Percentiles rank a stretch among this genome's conserved stretches.
phyloP scores from a whole-genome alignment of 1,140 invertebrate genomes.

The Meteorus sp. region DNA sequence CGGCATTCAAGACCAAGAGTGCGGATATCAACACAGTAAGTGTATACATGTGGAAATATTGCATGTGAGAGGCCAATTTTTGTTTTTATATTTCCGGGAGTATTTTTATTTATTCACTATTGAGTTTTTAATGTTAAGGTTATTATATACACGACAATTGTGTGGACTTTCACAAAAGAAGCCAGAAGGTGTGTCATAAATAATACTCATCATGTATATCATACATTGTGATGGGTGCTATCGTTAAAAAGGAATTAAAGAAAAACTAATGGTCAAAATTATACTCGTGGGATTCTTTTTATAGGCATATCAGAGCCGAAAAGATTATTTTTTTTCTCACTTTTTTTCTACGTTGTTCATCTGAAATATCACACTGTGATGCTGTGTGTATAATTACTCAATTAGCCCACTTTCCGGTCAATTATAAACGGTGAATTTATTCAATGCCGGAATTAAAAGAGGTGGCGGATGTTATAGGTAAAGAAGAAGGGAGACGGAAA shows the following conservation, averaged over 20 bases:
- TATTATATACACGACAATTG: too few relatives aligned
- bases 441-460: slow-evolving; percentile 6
- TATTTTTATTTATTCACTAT: too few relatives aligned
- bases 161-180: too few relatives aligned
- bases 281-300: not conserved
- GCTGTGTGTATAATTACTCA: slow-evolving; percentile 11
- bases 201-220: not conserved
- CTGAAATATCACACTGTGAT: too few relatives aligned
- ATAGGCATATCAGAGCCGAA: not conserved
- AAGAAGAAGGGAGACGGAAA: not conserved
- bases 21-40: too few relatives aligned
- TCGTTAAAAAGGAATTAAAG: slow-evolving; percentile 5
- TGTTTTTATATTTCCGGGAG: too few relatives aligned
- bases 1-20: too few relatives aligned
- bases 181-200: not conserved
- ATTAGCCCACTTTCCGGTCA: slow-evolving; percentile 19
- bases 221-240: not conserved
- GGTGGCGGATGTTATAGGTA: too few relatives aligned
- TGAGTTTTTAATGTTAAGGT: too few relatives aligned
- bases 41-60: too few relatives aligned
- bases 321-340: not conserved
- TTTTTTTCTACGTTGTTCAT: not conserved
- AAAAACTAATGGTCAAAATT: not conserved
- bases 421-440: slow-evolving; percentile 16
- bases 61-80: too few relatives aligned